Percentiles rank a stretch among this genome's conserved stretches.
Evolutionary conservation across 2,888 invertebrate genomes (phyloP).

Genomic region (Agrochola lota): DNA sequence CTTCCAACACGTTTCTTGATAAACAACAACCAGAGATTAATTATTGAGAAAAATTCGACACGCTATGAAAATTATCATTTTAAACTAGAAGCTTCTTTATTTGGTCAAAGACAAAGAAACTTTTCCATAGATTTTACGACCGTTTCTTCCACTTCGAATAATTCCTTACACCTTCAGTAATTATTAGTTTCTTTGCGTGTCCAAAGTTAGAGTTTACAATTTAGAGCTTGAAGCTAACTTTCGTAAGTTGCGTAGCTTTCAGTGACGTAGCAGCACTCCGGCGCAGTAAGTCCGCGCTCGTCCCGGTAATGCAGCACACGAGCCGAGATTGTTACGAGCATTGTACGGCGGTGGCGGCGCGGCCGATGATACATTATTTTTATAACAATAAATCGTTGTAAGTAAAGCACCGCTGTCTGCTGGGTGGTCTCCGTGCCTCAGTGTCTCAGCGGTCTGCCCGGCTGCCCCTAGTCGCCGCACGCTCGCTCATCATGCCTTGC

Average conservation of each 20-base stretch:
- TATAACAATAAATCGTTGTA: conserved; percentile 90
- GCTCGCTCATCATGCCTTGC: conserved; percentile 66
- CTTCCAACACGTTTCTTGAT: neutral
- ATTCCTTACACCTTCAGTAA: neutral
- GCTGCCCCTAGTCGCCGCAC: conserved; percentile 71
- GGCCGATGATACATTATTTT: conserved; percentile 90
- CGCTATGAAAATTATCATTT: neutral
- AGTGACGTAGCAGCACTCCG: conserved; percentile 47
- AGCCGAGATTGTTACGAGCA: conserved; percentile 86
- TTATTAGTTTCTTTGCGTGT: neutral
- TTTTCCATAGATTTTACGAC: too few species aligned
- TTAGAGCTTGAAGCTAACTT: neutral
- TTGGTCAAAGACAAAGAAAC: neutral
- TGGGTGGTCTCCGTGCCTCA: conserved; percentile 79
- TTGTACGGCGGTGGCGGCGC: conserved; percentile 80
- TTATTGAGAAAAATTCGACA: neutral
- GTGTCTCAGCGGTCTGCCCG: conserved; percentile 83
- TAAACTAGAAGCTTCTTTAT: neutral
- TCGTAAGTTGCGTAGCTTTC: conserved; percentile 55
- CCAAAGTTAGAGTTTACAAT: neutral
- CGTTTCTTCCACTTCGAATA: neutral
- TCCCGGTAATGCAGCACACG: conserved; percentile 83
- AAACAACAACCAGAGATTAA: neutral
- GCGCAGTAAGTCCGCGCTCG: conserved; percentile 69
- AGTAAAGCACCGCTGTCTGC: conserved; percentile 87